Evolutionary conservation across 2,113 vertebrate species (phyloP), one percentile per base, ranked within the genome.

Genomic region (Prunella himalayana): DNA sequence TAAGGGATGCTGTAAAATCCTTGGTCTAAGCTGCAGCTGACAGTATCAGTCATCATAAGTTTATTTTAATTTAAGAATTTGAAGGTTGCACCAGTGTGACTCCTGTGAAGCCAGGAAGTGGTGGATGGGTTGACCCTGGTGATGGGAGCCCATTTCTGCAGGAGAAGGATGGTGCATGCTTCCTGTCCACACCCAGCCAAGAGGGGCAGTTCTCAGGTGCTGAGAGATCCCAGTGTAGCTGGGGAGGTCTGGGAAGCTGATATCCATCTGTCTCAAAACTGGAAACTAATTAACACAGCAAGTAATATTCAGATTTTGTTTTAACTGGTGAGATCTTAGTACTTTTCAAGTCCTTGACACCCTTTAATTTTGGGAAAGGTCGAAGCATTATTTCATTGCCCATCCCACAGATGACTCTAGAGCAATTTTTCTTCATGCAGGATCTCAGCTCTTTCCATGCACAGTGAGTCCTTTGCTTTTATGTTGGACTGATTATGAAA

Each of bases 1-100:
- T 63, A 41, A 77, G 27, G 60, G 70, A 64, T 1, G 2, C 28
- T 71, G 11, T 79, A 60, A 93, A 88, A 22, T 75, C 42, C 56
- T 80, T 83, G 6, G 0, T 86, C 35, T 41, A 33, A 39, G n/a
- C 51, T 78, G 37, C n/a, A 53, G 80, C 56, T 86, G 82, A 94
- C 53, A 37, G 49, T 45, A 84, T 92, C 77, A 78, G 41, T 94
- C 56, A 47, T 69, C 39, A 6, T n/a, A 41, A 65, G 53, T 75
- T 92, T 90, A 78, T 90, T 90, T 94, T 90, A 53, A 28, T 93
- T 66, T 71, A 61, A 72, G 82, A 61, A 69, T 63, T 63, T 69
- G 45, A 54, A 94, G 70, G 72, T 91, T 2, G 0, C 61, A 57
- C 4, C 53, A 16, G 10, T 15, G 53, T 73, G 76, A 68, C 28